Conservation (phyloP, 2,113 vertebrate species). For the Dryoscopus gambensis region DNA sequence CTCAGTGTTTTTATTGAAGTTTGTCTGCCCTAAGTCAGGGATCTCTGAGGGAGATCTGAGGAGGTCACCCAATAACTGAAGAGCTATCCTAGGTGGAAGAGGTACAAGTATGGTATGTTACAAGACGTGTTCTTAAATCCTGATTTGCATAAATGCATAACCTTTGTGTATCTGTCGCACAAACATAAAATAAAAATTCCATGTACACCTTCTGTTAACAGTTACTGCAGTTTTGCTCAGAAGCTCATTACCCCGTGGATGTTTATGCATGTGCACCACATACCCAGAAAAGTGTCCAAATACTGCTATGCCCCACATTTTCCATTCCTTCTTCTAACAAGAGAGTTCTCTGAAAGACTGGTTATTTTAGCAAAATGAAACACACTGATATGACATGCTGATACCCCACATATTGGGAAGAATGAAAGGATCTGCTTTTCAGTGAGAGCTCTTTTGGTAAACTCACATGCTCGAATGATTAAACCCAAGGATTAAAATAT, state of each 20-base stretch:
- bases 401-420: not conserved
- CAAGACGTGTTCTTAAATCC: not conserved
- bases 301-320: not conserved
- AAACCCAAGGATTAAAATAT: constrained; percentile 24
- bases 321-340: not conserved
- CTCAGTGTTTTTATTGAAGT: not conserved
- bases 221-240: not conserved
- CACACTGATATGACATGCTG: not conserved
- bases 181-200: not conserved
- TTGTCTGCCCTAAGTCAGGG: not conserved
- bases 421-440: not conserved
- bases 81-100: not conserved
- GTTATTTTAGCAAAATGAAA: not conserved
- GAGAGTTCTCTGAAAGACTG: not conserved
- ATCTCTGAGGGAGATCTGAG: not conserved
- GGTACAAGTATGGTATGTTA: no score
- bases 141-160: not conserved
- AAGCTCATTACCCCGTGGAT: not conserved
- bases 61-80: not conserved
- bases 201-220: not conserved
- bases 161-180: not conserved
- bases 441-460: not conserved
- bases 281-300: not conserved
- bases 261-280: not conserved
- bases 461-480: not conserved